A percentile compares a stretch with the other conserved stretches of the same genome.
Conservation (phyloP, 2,797 vertebrate genomes). For the Melanotaenia parkinsoni region DNA sequence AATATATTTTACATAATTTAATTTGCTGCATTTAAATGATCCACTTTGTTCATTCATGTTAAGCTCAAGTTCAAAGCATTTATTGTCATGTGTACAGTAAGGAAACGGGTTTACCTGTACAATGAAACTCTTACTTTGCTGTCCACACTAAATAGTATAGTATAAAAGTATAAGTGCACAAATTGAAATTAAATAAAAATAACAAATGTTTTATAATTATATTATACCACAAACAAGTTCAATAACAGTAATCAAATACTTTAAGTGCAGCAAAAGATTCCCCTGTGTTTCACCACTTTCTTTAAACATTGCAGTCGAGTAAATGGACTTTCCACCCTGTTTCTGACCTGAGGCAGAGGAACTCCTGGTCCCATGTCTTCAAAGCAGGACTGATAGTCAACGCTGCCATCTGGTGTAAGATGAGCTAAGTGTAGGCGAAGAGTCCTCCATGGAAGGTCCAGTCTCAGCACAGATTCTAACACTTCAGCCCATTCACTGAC, state of each 20-base stretch:
- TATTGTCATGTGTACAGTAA: no score
- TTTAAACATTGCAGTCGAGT: no score
- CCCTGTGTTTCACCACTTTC: no score
- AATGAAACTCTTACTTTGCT: no score
- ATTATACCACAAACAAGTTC: not conserved
- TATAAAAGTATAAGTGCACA: no score
- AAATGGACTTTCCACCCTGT: not conserved
- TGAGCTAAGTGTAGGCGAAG: conserved; percentile 84
- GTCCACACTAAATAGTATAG: no score
- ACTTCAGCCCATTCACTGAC: conserved; percentile 88
- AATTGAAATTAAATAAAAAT: no score
- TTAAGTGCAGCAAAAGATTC: not conserved
- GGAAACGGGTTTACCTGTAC: no score
- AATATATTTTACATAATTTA: not conserved
- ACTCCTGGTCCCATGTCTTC: conserved; percentile 85
- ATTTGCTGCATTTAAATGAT: not conserved
- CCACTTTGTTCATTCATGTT: not conserved
- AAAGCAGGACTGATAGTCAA: conserved; percentile 92
- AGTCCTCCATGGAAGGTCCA: conserved; percentile 94
- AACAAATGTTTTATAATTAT: no score
- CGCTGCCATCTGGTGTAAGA: conserved; percentile 79
- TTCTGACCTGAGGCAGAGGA: conserved; percentile 85
- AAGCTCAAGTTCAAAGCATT: no score
- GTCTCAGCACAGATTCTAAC: conserved; percentile 86
- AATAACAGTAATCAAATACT: not conserved